Evolutionary conservation across 2,113 vertebrate species (phyloP).

Genomic region (Heliornis fulica): DNA sequence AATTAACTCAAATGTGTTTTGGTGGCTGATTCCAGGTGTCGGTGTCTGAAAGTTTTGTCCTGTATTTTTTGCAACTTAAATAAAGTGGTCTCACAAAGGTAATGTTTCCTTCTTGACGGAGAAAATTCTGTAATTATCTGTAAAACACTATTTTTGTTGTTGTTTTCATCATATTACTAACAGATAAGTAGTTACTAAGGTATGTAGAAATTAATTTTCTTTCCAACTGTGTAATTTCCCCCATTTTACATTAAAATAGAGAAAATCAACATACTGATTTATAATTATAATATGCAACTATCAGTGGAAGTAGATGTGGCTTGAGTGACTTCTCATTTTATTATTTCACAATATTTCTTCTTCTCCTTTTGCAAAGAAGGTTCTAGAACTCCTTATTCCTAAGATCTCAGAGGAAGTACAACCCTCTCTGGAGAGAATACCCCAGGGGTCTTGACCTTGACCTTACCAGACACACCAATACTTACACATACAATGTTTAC

Average conservation of each 20-base stretch:
- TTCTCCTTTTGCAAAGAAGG: background rate
- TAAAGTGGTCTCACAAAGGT: background rate
- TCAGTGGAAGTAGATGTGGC: background rate
- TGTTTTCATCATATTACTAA: background rate
- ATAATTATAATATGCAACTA: background rate
- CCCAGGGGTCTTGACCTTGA: background rate
- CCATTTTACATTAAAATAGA: background rate
- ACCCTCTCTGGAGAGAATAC: background rate
- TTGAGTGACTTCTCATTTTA: background rate
- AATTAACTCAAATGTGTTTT: background rate
- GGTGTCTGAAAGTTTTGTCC: background rate
- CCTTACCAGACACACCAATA: background rate
- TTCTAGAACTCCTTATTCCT: background rate
- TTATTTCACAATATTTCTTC: background rate
- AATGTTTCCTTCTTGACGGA: background rate
- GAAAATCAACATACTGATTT: background rate
- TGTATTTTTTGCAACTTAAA: background rate
- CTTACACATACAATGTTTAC: background rate
- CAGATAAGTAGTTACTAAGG: background rate
- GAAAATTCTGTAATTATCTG: background rate
- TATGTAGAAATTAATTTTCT: background rate
- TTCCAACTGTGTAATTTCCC: background rate
- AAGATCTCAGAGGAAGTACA: background rate
- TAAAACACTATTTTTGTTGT: background rate
- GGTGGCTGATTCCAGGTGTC: background rate